phyloP scores from a whole-genome alignment of 2,113 vertebrate genomes.

The Coreoperca whiteheadi region DNA sequence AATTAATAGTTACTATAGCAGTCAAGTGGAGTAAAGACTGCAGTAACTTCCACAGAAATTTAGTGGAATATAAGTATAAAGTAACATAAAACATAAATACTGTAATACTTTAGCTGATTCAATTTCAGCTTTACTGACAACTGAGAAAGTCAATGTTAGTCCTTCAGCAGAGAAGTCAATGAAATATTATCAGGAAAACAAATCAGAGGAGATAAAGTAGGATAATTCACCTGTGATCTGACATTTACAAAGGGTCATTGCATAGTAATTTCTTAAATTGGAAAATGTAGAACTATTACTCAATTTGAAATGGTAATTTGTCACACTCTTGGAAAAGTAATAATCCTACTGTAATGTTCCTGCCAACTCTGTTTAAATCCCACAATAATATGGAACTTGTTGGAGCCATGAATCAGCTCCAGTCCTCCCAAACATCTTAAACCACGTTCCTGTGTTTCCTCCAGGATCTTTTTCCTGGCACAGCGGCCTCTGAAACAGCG shows the following conservation, averaged over 20 bases:
- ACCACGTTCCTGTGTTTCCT: constrained; percentile 62
- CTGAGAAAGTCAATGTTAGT: neutral
- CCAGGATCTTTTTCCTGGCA: constrained; percentile 63
- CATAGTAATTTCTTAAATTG: constrained; percentile 12
- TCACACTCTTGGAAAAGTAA: constrained; percentile 43
- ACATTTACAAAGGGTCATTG: constrained; percentile 12
- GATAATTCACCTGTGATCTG: constrained; percentile 18
- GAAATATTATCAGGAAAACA: constrained; percentile 6
- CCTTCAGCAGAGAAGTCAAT: neutral
- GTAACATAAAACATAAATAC: neutral
- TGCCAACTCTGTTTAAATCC: constrained; percentile 55
- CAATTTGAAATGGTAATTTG: constrained; percentile 44
- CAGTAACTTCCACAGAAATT: neutral
- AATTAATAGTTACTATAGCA: neutral
- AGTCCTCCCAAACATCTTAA: constrained; percentile 66
- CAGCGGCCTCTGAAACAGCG: constrained; percentile 37
- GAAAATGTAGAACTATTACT: constrained; percentile 28
- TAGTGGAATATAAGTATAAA: neutral
- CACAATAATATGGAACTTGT: constrained; percentile 64
- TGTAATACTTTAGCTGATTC: neutral
- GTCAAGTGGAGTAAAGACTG: neutral
- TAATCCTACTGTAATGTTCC: constrained; percentile 41
- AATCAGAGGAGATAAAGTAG: neutral
- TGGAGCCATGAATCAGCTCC: constrained; percentile 60
- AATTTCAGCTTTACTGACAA: neutral